Base-by-base conservation (phyloP, 2,888 invertebrate genomes). In the Malthinus seriepunctatus region DNA sequence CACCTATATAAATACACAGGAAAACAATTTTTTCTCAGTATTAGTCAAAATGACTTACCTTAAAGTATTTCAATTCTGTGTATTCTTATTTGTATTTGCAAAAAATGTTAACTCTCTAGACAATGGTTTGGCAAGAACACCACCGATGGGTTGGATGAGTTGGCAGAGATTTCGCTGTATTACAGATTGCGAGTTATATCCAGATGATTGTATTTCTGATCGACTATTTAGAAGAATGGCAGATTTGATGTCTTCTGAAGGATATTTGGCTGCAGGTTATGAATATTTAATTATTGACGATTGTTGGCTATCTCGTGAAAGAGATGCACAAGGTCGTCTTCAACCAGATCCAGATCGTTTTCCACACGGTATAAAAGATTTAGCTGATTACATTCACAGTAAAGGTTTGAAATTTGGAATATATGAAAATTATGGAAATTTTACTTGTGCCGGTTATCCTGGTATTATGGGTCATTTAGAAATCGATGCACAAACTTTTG, bases 81-180 rank as follows among this genome's bases (percentile, higher is more conserved):
- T 42, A 14, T 15, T 10, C 12, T 42, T 42, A 23, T 15, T 52
- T 37, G 11, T 10, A 35, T 23, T 23, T 23, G 5, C 23, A 23
- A 23, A 23, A 23, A n/a, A 15, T n/a, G 62, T 55, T 9, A 5
- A 52, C 1, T 34, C 42, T 0, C 71, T 87, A 56, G 81, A 88
- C 64, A 88, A 88, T 74, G 88, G 88, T 0, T 71, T 88, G 47
- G 87, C 86, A 0, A 70, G 80, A 54, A 88, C 86, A 1, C 88
- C 88, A 0, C 88, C 88, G 0, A 88, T 89, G 88, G 88, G 88
- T 32, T 88, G 88, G 88, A 79, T 88, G 66, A 84, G 87, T 1
- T 88, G 88, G 88, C 83, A 87, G 68, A 74, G 87, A 58, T 88
- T 85, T 71, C 75, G 86, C 14, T 89, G 88, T 70, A 82, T 85